Evolutionary conservation across 1,140 invertebrate genomes (phyloP), one percentile per base, ranked within the genome.

Genomic region (Lasioglossum baleicum): DNA sequence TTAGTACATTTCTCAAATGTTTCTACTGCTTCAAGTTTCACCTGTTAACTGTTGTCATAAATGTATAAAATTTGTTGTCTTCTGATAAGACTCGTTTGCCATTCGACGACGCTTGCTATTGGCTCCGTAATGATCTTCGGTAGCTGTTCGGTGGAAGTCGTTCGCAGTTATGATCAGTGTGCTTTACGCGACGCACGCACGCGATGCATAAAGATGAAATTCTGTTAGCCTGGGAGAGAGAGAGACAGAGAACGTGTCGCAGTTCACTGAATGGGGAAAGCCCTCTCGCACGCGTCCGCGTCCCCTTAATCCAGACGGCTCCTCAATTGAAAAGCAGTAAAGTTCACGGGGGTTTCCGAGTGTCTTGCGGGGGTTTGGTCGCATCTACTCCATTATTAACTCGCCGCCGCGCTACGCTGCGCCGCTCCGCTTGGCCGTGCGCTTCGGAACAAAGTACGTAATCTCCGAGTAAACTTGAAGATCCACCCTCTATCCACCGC

Each of bases 241-340:
- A 26, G 26, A 26, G 26, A 26, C 0, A 26, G 26, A 26, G 26
- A 26, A 1, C 26, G 31, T 56, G 40, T 17, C 7, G 7, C 15
- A 35, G 69, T 61, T 61, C 7, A 60, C 1, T 48, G 40, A 72
- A 63, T 63, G 42, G 58, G 42, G 26, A 35, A 48, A 15, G 58
- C 42, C 26, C 26, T 26, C 26, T 26, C 26, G 26, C 26, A 26
- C 26, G 26, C 26, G 26, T 26, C 26, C 26, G 26, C 26, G 26
- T 26, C 26, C 26, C 26, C 26, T 72, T 63, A 72, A 72, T 72
- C 42, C 70, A 63, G 22, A 26, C 70, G 17, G 56, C 10, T 26
- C n/a, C 40, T 48, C 22, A 61, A 72, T 63, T 72, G 70, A 63
- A 72, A 72, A 72, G 70, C 70, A 60, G 42, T 61, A 72, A 63